phyloP scores from a whole-genome alignment of 2,888 invertebrate genomes.

The Tetranychus piercei region DNA sequence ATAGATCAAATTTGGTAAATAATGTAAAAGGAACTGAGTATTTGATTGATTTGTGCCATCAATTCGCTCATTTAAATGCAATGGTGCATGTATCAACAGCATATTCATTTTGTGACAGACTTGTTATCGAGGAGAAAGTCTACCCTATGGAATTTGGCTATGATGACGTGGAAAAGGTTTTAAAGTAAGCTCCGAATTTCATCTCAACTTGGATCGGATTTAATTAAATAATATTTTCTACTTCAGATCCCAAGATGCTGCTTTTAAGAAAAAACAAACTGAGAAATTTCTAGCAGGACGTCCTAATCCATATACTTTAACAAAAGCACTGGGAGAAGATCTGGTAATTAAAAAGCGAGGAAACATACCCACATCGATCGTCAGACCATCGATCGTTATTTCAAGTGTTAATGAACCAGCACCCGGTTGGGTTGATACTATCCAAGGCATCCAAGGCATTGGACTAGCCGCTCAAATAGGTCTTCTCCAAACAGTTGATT shows the following conservation, averaged over 20 bases:
- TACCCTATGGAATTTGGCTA: constrained; percentile 11
- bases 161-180: background rate
- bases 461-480: constrained; percentile 6
- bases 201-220: background rate
- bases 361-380: constrained; percentile 2
- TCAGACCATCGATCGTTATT: background rate
- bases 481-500: constrained; percentile 11
- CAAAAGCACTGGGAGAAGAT: constrained; percentile 5
- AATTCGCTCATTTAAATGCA: constrained; percentile 5
- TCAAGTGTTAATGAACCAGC: background rate
- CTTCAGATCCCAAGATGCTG: background rate
- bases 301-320: constrained; percentile 8
- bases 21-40: constrained; percentile 4
- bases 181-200: background rate
- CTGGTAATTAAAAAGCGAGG: background rate
- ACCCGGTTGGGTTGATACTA: constrained; percentile 7
- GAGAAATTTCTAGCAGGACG: background rate
- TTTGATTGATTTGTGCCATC: background rate
- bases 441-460: constrained; percentile 3
- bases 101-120: constrained; percentile 23
- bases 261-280: background rate
- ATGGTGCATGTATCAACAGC: constrained; percentile 24
- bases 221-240: too few relatives aligned
- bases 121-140: constrained; percentile 22
- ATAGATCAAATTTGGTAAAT: constrained; percentile 4